Evolutionary conservation across 2,113 vertebrate species (phyloP).

Genomic region (Siniperca chuatsi): DNA sequence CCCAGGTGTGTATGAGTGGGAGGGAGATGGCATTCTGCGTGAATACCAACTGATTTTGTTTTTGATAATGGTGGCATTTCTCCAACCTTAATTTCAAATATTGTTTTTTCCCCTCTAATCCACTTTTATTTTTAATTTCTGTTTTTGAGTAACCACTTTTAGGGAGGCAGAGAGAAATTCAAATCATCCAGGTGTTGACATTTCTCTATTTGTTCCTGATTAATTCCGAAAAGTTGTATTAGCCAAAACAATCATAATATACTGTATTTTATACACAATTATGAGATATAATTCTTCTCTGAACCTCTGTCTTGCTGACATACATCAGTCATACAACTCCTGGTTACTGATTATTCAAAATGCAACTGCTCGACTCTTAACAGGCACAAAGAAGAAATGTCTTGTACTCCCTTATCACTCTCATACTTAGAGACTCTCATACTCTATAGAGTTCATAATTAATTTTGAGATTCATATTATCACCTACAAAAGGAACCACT

Average conservation of each 20-base stretch:
- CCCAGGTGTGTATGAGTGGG: slow-evolving; percentile 42
- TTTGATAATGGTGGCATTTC: slow-evolving; percentile 47
- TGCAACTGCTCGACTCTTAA: neutral
- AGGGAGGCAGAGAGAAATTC: neutral
- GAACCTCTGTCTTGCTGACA: neutral
- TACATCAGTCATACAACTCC: neutral
- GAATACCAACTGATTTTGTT: slow-evolving; percentile 44
- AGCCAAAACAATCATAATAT: neutral
- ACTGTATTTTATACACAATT: neutral
- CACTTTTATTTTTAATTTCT: slow-evolving; percentile 22
- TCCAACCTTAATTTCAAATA: slow-evolving; percentile 21
- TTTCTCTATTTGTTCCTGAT: slow-evolving; percentile 7
- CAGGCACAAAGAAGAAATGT: neutral
- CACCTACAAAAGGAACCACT: neutral
- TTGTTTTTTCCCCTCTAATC: slow-evolving; percentile 7
- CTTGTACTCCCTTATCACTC: neutral
- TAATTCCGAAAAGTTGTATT: slow-evolving; percentile 7
- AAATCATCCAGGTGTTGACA: slow-evolving; percentile 14
- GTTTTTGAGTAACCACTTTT: neutral
- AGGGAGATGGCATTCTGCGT: slow-evolving; percentile 15
- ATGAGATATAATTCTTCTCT: neutral
- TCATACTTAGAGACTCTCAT: neutral
- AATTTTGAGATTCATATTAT: neutral
- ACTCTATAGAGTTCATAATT: neutral
- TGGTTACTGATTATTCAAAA: neutral